Evolutionary conservation across 1,140 invertebrate species (phyloP), one percentile per base, ranked within the genome.

Genomic region (Procambarus virginalis): DNA sequence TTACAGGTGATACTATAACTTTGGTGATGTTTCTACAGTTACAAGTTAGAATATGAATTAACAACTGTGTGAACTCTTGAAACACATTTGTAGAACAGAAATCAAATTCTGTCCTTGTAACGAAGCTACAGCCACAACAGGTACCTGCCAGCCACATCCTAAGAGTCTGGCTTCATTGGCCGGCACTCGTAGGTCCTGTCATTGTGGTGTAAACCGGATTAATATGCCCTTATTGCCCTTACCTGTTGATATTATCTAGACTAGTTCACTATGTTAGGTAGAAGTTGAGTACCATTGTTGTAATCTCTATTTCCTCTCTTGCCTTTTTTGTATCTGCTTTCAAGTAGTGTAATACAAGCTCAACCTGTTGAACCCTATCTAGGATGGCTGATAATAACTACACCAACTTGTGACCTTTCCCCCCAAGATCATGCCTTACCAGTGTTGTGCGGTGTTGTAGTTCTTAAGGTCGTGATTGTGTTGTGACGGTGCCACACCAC

Each of bases 101-200:
- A 88, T 88, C 86, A 88, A 88, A 88, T 88, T 88, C 78, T 88
- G 84, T 86, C 84, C 84, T 86, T 86, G 68, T 84, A 84, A 84
- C 49, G 82, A 84, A 84, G 82, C 82, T 84, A 68, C 68, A 84
- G 49, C 82, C 82, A 84, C 82, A 84, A 34, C 78, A 80, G 78
- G 78, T 80, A 84, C 46, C 46, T 73, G 60, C 82, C 82, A 84
- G 68, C 82, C 82, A 84, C 82, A 84, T 84, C 82, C 68, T 73
- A 70, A 55, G 82, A 80, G 78, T 84, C 82, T 49, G 49, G 78
- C 55, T 68, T 22, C 68, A 48, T 68, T 45, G 64, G 82, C 60
- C 68, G 60, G 82, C 58, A 68, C 68, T 84, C 34, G 45, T 68
- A 68, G 60, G 60, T 84, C 68, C 82, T 84, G 82, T 80, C 64